Base-by-base conservation (phyloP, 2,797 vertebrate genomes). In the Synaphobranchus kaupii region DNA sequence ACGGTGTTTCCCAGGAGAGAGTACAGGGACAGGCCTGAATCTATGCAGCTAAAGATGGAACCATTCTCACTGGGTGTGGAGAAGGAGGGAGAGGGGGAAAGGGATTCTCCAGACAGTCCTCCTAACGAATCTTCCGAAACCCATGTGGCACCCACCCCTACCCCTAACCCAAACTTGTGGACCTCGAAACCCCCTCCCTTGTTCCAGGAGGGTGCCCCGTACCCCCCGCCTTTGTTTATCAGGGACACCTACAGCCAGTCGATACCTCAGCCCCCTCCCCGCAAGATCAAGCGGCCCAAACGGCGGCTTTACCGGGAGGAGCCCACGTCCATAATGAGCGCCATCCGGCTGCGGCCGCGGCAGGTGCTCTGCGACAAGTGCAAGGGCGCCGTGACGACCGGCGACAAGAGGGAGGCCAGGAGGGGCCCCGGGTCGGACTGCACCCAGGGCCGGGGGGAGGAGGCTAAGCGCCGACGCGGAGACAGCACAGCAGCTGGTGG, bases 191-290 rank as follows among this genome's bases (percentile, higher is more conserved):
- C 96, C 2, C 97, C 98, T 31, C 98, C 98, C 39, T 96, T 99
- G 92, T 99, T 99, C 93, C 98, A 99, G 39, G 98, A 99, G 91
- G 98, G 98, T 91, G 98, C 98, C 0, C 97, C 98, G 0, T 99
- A 99, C 88, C 98, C 98, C 84, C 98, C 98, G 68, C 98, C 98
- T 84, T 96, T 99, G 94, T 98, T 99, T 95, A 98, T 99, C 97
- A 98, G 98, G 97, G 98, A 99, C 97, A 98, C 98, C 0, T 99
- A 99, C 93, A 98, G 98, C 97, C 98, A 99, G 93, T 97, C 98
- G 90, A 97, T 99, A 98, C 98, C 98, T 98, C 98, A 99, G 95
- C 98, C 98, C 12, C 98, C 96, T 0, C 98, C 98, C n/a, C 97
- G 98, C 83, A 98, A 98, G 93, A 99, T 99, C 93, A 99, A 98